These are phyloP conservation scores for Hirtodrosophila trivittata DNA, from an alignment of 2,888 invertebrate species.

Conservation along the genomic window DNA sequence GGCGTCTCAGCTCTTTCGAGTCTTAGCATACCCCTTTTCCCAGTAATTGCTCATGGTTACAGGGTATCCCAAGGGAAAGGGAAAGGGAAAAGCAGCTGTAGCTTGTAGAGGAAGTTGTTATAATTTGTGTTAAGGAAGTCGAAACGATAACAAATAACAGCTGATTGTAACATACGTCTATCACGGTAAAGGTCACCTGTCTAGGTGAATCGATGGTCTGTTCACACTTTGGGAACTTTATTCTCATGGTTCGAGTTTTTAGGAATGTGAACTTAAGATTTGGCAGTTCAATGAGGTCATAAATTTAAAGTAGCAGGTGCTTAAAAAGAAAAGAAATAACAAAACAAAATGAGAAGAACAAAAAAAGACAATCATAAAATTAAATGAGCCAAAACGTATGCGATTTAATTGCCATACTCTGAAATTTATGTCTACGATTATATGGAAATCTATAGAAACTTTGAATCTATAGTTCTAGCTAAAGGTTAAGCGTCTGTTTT, in stretches of 20 bases:
- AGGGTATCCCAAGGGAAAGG: too few relatives aligned
- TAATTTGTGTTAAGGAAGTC: too few relatives aligned
- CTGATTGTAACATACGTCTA: too few relatives aligned
- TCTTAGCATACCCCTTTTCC: too few relatives aligned
- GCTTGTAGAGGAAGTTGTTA: too few relatives aligned
- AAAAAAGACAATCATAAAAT: not conserved
- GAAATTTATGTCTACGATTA: conserved; percentile 11
- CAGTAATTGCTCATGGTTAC: too few relatives aligned
- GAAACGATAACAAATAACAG: too few relatives aligned
- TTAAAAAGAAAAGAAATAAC: not conserved
- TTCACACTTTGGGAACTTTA: conserved; percentile 1
- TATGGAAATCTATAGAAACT: too few relatives aligned
- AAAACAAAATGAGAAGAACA: not conserved
- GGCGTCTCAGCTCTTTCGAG: too few relatives aligned
- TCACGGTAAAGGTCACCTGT: conserved; percentile 46
- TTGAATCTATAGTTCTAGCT: not conserved
- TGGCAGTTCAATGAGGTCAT: conserved; percentile 29
- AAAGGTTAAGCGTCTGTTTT: not conserved
- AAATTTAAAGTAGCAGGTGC: conserved; percentile 38
- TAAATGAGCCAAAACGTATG: conserved; percentile 4
- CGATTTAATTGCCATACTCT: conserved; percentile 22
- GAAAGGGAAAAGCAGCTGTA: too few relatives aligned
- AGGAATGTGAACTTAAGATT: conserved; percentile 26
- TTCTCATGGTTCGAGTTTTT: conserved; percentile 18
- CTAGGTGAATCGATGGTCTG: conserved; percentile 25